Percentiles rank a stretch among this genome's conserved stretches.
phyloP scores from a whole-genome alignment of 2,888 invertebrate species.

The Melikaiella ostensackeni region DNA sequence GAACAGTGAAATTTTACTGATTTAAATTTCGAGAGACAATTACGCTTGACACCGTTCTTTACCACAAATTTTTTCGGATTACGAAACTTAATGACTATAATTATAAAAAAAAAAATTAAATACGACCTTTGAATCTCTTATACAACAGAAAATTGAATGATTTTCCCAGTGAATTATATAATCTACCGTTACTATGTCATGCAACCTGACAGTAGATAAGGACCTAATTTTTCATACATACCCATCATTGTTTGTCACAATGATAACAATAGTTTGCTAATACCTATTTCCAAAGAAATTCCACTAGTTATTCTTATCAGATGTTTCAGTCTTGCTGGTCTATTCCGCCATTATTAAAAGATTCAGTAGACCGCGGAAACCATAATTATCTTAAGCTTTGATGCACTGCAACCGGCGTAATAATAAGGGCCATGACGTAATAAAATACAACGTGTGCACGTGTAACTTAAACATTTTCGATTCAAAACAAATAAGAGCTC shows the following conservation, averaged over 20 bases:
- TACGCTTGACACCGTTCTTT: neutral
- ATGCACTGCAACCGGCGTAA: neutral
- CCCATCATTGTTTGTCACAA: constrained; percentile 6
- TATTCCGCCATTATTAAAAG: constrained; percentile 43
- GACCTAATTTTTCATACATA: constrained; percentile 9
- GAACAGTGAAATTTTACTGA: too few relatives aligned
- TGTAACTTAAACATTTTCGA: neutral
- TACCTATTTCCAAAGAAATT: constrained; percentile 16
- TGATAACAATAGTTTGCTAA: constrained; percentile 16
- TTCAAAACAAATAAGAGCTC: too few relatives aligned
- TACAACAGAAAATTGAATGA: constrained; percentile 17
- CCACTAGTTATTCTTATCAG: constrained; percentile 44
- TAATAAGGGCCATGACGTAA: neutral
- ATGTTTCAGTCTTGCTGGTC: constrained; percentile 12
- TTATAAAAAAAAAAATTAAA: neutral
- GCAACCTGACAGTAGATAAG: neutral
- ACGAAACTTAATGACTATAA: neutral
- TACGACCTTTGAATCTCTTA: constrained; percentile 1
- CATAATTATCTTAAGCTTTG: constrained; percentile 41
- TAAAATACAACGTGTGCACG: neutral
- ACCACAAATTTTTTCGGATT: neutral
- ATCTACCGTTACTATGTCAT: constrained; percentile 15
- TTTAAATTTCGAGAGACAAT: too few relatives aligned
- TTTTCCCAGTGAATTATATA: constrained; percentile 18
- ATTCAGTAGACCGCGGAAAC: constrained; percentile 44